Base-by-base conservation (phyloP, 1,140 invertebrate genomes). In the Drosophila novamexicana region DNA sequence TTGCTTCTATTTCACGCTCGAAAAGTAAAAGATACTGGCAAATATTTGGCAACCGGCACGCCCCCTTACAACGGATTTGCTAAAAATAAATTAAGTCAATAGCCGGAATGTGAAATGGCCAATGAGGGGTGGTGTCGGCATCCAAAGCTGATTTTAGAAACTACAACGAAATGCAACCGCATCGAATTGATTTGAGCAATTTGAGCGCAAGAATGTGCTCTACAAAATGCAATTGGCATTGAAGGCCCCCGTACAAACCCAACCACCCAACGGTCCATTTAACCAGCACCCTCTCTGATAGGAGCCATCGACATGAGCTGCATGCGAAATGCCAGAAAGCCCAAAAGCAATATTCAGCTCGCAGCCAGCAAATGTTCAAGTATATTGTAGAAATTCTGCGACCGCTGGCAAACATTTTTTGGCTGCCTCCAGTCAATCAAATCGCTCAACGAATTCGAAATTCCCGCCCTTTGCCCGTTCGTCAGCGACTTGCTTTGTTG, bases 181-280 rank as follows among this genome's bases (percentile, higher is more conserved):
- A 85, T 63, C 79, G 84, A 88, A 86, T 88, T 86, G 83, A 88
- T 88, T 88, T 82, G 79, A 79, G 68, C 83, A 81, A 88, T 86
- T 88, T 77, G 34, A 85, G 70, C 70, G 64, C 78, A 75, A 86
- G 79, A 86, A 81, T 81, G 79, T 80, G 67, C 52, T 64, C 62
- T 69, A 72, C 69, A 73, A 84, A 83, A 83, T 80, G 81, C 81
- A 84, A 84, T 84, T 85, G 77, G 62, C 66, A 75, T 62, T 67
- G 58, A 50, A 57, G 68, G 37, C 22, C 12, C 14, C 32, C 53
- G 32, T 29, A 47, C 54, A 56, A 69, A 18, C 18, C 18, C 18
- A 16, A 44, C 29, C 58, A 39, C 36, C 58, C 42, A 59, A 64
- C 40, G 37, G 32, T 44, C 47, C 53, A 71, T 68, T 70, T 62